Base-by-base conservation (phyloP, 2,797 vertebrate genomes). In the Cheracebus regulus region DNA sequence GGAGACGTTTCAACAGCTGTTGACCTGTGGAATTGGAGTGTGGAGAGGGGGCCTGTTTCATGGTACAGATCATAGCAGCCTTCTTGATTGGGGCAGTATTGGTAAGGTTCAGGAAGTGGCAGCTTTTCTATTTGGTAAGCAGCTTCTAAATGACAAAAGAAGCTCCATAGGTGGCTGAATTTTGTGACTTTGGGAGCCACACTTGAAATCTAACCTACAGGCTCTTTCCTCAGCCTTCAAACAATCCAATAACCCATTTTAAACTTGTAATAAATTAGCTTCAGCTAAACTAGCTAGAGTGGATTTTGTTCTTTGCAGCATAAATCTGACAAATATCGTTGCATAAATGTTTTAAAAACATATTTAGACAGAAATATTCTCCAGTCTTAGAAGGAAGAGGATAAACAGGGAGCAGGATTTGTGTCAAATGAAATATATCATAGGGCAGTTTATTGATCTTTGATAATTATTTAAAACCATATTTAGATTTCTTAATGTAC, bases 321-420 rank as follows among this genome's bases (percentile, higher is more conserved):
- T 50, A 95, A 96, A 82, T 19, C 15, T 46, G 8, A 82, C 44
- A 87, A 57, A 58, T 85, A 61, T 30, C 11, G 46, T 44, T 75
- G 76, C 70, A 48, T 67, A 39, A 67, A 4, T 28, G 3, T 88
- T 95, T 94, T 81, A 83, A 83, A 90, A 86, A 76, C 33, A 80
- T 58, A 88, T 82, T 57, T 87, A 24, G 94, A 12, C 79, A 90
- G 39, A 80, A 92, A 92, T 93, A 88, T 39, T 82, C 41, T 79
- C 30, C 82, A 84, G 46, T 87, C 75, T 94, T 88, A 86, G 61
- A 76, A 91, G 24, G 50, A 90, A 94, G 85, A 93, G 61, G 64
- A 72, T 64, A 85, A 80, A 19, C 48, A 28, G 52, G n/a, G 86
- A 2, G 19, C 81, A 2, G 14, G 9, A 95, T 95, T 88, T 78